Evolutionary conservation across 2,797 vertebrate species (phyloP), one percentile per base, ranked within the genome.

Genomic region (Acanthis flammea): DNA sequence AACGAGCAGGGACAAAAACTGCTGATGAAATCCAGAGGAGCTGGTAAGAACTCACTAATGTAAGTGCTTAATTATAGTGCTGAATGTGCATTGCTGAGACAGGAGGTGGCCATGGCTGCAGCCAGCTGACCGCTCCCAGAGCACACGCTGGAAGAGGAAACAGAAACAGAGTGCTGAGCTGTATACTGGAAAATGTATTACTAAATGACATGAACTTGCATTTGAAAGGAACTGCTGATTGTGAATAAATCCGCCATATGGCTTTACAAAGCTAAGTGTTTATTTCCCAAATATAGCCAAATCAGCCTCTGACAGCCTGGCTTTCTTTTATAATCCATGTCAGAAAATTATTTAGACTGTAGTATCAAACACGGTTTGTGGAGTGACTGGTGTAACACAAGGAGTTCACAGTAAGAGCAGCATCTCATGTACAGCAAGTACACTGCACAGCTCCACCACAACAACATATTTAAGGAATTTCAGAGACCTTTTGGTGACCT

Each of bases 161-260:
- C 81, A 47, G 47, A 42, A 55, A 85, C 66, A 90, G 39, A 95
- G 66, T 84, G 91, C 91, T 94, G 95, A 96, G 60, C 93, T 85
- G 76, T 74, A 67, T 63, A 15, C 63, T 90, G 85, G 81, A 95
- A 97, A 97, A 96, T 81, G 65, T 83, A 96, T 92, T 65, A 92
- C 81, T 81, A 86, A 93, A 87, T 75, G 39, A 82, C 73, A 86
- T 18, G 31, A 93, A 93, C 96, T 85, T 77, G 50, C 79, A 76
- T 94, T 50, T 97, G 92, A 97, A 97, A 89, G 81, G 87, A 97
- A 94, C 53, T 91, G 96, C 95, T 65, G 84, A 96, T 93, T 77
- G 73, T 41, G 74, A 97, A 96, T 96, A 97, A 97, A 96, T 67
- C 55, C 67, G 57, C 92, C 94, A 90, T 87, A 90, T 83, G 86